These are phyloP conservation scores for Gavialis gangeticus DNA, from an alignment of 2,113 vertebrate genomes.

Conservation along the genomic window DNA sequence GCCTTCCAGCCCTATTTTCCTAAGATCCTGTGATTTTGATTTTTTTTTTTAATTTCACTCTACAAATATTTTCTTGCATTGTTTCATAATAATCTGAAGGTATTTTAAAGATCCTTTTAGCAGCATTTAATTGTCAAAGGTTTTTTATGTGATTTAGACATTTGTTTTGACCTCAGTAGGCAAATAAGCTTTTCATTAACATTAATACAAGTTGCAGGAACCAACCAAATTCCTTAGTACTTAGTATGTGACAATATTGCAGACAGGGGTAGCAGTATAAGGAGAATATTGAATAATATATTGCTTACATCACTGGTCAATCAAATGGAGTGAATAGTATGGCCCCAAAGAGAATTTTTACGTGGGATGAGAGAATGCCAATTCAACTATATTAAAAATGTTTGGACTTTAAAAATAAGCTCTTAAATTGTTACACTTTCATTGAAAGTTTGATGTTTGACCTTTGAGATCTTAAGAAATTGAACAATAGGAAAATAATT, in stretches of 20 bases:
- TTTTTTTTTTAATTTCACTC: not conserved
- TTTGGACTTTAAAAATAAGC: not conserved
- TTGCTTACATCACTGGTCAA: not conserved
- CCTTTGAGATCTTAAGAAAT: not conserved
- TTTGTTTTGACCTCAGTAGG: not conserved
- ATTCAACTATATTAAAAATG: not conserved
- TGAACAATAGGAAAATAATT: not conserved
- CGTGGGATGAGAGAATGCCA: not conserved
- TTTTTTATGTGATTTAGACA: not conserved
- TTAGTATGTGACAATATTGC: not conserved
- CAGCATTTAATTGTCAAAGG: not conserved
- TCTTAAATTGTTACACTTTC: not conserved
- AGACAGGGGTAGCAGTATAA: not conserved
- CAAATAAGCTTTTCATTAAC: not conserved
- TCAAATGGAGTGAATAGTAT: not conserved
- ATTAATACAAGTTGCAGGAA: not conserved
- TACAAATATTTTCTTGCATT: slow-evolving; percentile 6
- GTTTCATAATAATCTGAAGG: not conserved
- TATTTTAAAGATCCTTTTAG: not conserved
- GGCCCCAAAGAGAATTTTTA: not conserved
- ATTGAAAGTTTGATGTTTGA: not conserved
- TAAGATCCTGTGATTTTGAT: too few species aligned
- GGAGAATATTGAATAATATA: not conserved
- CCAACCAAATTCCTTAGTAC: not conserved
- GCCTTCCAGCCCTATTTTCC: too few species aligned